Evolutionary conservation across 2,797 vertebrate genomes (phyloP).

Genomic region (Perdix hodgsoniae): DNA sequence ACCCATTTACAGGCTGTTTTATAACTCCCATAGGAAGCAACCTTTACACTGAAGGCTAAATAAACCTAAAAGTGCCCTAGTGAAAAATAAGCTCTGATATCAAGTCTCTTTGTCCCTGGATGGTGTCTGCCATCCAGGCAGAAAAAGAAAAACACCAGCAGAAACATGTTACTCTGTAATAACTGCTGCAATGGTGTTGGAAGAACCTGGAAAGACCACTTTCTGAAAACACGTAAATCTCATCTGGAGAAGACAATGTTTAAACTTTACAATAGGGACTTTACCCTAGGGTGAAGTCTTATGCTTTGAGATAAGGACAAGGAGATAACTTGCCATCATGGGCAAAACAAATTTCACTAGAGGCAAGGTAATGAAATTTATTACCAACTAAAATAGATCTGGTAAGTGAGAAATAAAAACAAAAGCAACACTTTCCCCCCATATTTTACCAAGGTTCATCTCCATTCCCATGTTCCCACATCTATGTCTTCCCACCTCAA

Average conservation of each 20-base stretch:
- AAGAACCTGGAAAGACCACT: constrained; percentile 21
- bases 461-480: neutral
- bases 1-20: constrained; percentile 7
- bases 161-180: constrained; percentile 27
- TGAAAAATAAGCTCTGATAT: too few species aligned
- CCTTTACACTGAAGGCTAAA: constrained; percentile 62
- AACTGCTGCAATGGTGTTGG: neutral
- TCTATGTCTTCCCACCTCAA: neutral
- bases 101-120: too few species aligned
- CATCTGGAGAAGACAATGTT: constrained; percentile 11
- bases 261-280: constrained; percentile 47
- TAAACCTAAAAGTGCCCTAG: too few species aligned
- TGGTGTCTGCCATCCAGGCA: too few species aligned
- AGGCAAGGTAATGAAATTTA: neutral
- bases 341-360: neutral
- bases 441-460: neutral
- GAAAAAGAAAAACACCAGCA: too few species aligned
- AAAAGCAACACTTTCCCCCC: neutral
- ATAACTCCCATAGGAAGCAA: constrained; percentile 48
- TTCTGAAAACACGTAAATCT: constrained; percentile 19
- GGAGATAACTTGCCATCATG: neutral
- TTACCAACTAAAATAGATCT: neutral
- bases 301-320: too few species aligned
- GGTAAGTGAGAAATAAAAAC: neutral
- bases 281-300: neutral